Conservation (phyloP, 2,888 invertebrate species). For the Galerucella nymphaeae region DNA sequence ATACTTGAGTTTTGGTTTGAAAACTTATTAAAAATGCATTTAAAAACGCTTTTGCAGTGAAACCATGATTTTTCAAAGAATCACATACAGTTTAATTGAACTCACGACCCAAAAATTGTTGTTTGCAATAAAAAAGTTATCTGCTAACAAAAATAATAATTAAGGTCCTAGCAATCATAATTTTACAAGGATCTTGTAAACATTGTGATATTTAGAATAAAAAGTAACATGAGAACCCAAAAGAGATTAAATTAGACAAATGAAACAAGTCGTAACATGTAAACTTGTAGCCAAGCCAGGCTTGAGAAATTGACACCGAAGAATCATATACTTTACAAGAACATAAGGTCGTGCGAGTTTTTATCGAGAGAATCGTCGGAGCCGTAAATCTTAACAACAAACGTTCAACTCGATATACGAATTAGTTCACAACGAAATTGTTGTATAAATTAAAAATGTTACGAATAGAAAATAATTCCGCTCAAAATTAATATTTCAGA, state of each 20-base stretch:
- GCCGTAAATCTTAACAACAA: conserved; percentile 14
- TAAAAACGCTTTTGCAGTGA: too few relatives aligned
- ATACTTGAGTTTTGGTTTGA: too few relatives aligned
- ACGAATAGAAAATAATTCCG: background rate
- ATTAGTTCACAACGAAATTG: background rate
- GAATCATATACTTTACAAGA: conserved; percentile 29
- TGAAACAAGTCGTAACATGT: conserved; percentile 31
- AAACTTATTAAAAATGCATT: too few relatives aligned
- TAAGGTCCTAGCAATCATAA: too few relatives aligned
- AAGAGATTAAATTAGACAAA: background rate
- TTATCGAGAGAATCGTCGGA: conserved; percentile 21
- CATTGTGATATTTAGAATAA: background rate
- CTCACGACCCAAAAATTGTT: too few relatives aligned
- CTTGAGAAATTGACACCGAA: conserved; percentile 21
- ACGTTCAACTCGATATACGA: background rate
- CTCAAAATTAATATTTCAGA: background rate
- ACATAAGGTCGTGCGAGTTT: conserved; percentile 30
- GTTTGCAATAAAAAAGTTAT: too few relatives aligned
- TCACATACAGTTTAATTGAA: too few relatives aligned
- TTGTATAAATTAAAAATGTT: background rate
- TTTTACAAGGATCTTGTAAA: background rate
- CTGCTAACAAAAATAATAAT: too few relatives aligned
- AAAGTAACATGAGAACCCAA: background rate
- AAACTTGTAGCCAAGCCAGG: conserved; percentile 14
- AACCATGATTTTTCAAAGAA: too few relatives aligned